These are phyloP conservation scores for Tipula confusa DNA, from an alignment of 2,888 invertebrate genomes.

Conservation along the genomic window DNA sequence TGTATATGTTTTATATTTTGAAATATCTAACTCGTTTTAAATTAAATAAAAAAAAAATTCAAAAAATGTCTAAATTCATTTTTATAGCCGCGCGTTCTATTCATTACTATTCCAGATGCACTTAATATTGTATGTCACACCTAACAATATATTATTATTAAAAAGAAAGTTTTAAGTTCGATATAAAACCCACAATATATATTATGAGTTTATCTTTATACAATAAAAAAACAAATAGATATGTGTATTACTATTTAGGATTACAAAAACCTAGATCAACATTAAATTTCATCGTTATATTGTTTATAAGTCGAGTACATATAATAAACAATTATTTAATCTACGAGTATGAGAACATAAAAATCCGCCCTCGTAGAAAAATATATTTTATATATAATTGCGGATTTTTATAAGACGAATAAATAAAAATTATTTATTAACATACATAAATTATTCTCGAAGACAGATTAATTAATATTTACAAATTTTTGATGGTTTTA, in stretches of 20 bases:
- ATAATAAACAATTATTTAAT: neutral
- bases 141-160: too few relatives aligned
- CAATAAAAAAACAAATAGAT: neutral
- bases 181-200: neutral
- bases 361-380: neutral
- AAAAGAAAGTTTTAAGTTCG: neutral
- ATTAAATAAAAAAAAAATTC: too few relatives aligned
- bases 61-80: neutral
- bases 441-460: neutral
- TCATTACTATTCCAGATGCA: neutral
- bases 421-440: neutral
- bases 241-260: too few relatives aligned
- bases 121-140: neutral
- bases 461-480: neutral
- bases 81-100: neutral
- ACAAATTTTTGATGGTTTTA: neutral
- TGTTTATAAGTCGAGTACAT: neutral
- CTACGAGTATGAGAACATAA: neutral
- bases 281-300: neutral
- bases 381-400: neutral
- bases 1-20: neutral
- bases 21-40: neutral
- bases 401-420: neutral
- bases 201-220: neutral
- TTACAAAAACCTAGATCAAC: neutral